A percentile compares a stretch with the other conserved stretches of the same genome.
Evolutionary conservation across 2,888 invertebrate species (phyloP).

Genomic region (Caenorhabditis imperialis): DNA sequence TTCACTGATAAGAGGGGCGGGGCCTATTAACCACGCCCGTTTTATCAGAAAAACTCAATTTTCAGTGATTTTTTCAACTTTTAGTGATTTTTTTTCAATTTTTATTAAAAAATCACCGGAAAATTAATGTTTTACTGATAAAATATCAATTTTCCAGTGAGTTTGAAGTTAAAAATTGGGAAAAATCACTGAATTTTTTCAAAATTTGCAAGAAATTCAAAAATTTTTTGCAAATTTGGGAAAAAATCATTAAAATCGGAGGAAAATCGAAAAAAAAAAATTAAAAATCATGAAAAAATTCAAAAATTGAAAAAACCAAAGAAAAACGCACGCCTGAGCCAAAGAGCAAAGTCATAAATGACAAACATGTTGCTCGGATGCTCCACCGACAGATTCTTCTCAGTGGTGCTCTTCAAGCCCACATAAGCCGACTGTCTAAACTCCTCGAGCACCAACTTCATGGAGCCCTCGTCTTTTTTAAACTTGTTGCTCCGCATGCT

Average conservation of each 20-base stretch:
- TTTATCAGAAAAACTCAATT: too few species aligned
- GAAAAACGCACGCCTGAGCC: conserved; percentile 32
- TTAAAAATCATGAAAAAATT: too few species aligned
- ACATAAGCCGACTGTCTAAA: conserved; percentile 21
- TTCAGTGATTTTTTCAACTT: too few species aligned
- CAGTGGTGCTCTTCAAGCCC: conserved; percentile 14
- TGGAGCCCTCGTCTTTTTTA: conserved; percentile 1
- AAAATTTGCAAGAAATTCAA: not conserved
- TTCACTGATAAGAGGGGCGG: too few species aligned
- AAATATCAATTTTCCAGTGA: too few species aligned
- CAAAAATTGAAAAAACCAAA: too few species aligned
- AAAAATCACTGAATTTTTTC: not conserved
- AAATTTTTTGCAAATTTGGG: not conserved
- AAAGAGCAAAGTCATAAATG: conserved; percentile 39
- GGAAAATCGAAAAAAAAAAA: too few species aligned
- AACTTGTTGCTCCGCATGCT: conserved; percentile 6
- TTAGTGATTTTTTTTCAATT: too few species aligned
- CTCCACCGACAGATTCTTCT: not conserved
- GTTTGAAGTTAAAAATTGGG: not conserved
- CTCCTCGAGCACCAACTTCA: conserved; percentile 14
- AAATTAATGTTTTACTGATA: too few species aligned
- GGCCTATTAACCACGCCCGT: too few species aligned
- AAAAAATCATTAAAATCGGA: too few species aligned
- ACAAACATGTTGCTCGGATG: conserved; percentile 37
- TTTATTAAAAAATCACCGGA: too few species aligned